Percentiles rank a stretch among this genome's conserved stretches.
These are phyloP conservation scores for Cremastinae sp. DNA, from an alignment of 2,888 invertebrate species.

Conservation along the genomic window DNA sequence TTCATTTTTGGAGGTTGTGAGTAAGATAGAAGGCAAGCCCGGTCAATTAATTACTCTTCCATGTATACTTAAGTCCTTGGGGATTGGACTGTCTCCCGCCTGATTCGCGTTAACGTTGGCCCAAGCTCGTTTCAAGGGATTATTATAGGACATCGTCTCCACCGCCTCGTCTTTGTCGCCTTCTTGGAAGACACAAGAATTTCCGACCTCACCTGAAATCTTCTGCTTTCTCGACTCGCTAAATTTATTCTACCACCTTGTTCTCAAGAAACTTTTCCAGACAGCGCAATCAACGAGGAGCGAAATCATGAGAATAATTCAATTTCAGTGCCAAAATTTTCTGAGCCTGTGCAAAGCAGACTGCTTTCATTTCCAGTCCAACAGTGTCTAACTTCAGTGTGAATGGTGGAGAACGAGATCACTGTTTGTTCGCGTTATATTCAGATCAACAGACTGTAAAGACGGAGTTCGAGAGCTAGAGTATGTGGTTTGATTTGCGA, in stretches of 20 bases:
- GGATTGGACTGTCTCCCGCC: slow-evolving; percentile 50
- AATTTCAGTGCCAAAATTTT: slow-evolving; percentile 40
- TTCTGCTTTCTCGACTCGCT: slow-evolving; percentile 35
- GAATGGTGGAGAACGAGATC: slow-evolving; percentile 33
- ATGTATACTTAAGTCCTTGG: slow-evolving; percentile 60
- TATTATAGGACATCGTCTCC: slow-evolving; percentile 57
- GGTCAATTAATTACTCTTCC: slow-evolving; percentile 63
- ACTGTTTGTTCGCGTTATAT: slow-evolving; percentile 24
- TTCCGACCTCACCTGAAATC: slow-evolving; percentile 44
- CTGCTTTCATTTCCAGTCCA: too few relatives aligned
- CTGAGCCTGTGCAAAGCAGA: too few relatives aligned
- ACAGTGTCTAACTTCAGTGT: too few relatives aligned
- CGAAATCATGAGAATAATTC: slow-evolving; percentile 48
- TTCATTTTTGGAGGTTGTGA: neutral
- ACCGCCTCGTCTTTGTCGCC: slow-evolving; percentile 36
- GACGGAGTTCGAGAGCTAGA: slow-evolving; percentile 8
- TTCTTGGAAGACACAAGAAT: slow-evolving; percentile 35
- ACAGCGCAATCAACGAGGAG: slow-evolving; percentile 28
- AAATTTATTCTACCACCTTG: slow-evolving; percentile 52
- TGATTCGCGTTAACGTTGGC: slow-evolving; percentile 22
- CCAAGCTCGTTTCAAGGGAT: slow-evolving; percentile 51
- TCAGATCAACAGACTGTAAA: slow-evolving; percentile 13
- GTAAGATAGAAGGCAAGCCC: slow-evolving; percentile 30
- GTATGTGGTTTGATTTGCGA: slow-evolving; percentile 28
- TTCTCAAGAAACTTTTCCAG: slow-evolving; percentile 52